Evolutionary conservation across 2,797 vertebrate genomes (phyloP), one percentile per base, ranked within the genome.

Genomic region (Galago senegalensis): DNA sequence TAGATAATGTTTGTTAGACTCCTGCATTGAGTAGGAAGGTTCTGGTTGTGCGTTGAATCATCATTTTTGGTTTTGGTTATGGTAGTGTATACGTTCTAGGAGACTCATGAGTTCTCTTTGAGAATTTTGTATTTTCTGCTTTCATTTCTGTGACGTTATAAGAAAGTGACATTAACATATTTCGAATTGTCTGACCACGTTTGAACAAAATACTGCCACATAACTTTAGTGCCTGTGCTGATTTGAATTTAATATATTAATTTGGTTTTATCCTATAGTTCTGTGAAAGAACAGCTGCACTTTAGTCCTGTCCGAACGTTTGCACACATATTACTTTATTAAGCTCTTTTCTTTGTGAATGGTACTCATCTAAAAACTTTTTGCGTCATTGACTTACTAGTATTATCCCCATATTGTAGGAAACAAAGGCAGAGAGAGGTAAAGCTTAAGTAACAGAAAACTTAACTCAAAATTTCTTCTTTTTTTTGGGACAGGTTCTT

Each of bases 231-330:
- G n/a, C 40, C 40, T 46, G 65, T 87, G 56, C 46, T 77, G 49
- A 31, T 70, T 88, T 91, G 69, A 76, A 76, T 72, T 91, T 70
- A 70, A 67, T 23, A 75, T 91, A 70, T 81, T 61, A 73, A 82
- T 82, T 82, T 40, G 67, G 75, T 86, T 94, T 83, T n/a, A 87
- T 72, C 21, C 29, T 91, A 34, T 81, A 49, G 83, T 75, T 94
- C 23, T 40, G 56, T 67, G 27, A 80, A 34, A 61, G 46, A 91
- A 61, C 9, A n/a, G 53, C 72, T 67, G 16, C 9, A 20, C 49
- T 56, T 75, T 43, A 21, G 25, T 60, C 25, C 37, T 61, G 31
- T 29, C 46, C 69, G 61, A 87, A 67, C n/a, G 8, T 91, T 69
- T n/a, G 31, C 3, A 21, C 29, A n/a, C 49, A 4, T 27, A 31